Percentiles rank a stretch among this genome's conserved stretches.
These are phyloP conservation scores for Belonocnema kinseyi DNA, from an alignment of 1,140 invertebrate genomes.

Conservation along the genomic window DNA sequence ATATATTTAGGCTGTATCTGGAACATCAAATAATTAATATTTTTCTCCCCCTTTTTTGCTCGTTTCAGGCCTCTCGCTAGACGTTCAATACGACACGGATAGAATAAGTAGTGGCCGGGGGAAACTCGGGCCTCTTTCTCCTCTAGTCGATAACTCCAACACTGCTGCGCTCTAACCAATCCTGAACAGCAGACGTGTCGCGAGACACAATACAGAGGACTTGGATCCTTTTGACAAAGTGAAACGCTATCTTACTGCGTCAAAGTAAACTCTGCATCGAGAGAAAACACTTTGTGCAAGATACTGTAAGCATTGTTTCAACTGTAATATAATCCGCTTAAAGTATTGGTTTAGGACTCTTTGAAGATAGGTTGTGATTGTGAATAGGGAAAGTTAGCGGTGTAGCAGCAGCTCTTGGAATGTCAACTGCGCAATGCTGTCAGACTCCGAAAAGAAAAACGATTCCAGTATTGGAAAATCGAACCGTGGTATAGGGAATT, in stretches of 20 bases:
- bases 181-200: constrained; percentile 15
- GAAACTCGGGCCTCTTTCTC: constrained; percentile 85
- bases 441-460: constrained; percentile 7
- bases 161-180: constrained; percentile 80
- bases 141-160: constrained; percentile 84
- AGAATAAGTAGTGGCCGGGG: constrained; percentile 80
- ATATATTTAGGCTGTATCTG: too few species aligned
- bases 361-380: constrained; percentile 27
- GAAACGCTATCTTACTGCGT: constrained; percentile 31
- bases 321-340: constrained; percentile 31
- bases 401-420: background rate
- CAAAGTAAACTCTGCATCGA: constrained; percentile 24
- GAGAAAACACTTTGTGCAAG: constrained; percentile 23
- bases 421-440: constrained; percentile 6
- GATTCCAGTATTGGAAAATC: background rate
- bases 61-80: constrained; percentile 81
- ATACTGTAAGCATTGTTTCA: constrained; percentile 29
- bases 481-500: background rate
- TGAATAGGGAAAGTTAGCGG: constrained; percentile 21
- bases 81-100: constrained; percentile 87
- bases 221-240: constrained; percentile 44
- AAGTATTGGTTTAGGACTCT: constrained; percentile 29
- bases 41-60: constrained; percentile 1
- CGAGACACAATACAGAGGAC: constrained; percentile 34
- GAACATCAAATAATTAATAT: background rate